These are phyloP conservation scores for Clusia tigrina DNA, from an alignment of 2,888 invertebrate genomes.

Conservation along the genomic window DNA sequence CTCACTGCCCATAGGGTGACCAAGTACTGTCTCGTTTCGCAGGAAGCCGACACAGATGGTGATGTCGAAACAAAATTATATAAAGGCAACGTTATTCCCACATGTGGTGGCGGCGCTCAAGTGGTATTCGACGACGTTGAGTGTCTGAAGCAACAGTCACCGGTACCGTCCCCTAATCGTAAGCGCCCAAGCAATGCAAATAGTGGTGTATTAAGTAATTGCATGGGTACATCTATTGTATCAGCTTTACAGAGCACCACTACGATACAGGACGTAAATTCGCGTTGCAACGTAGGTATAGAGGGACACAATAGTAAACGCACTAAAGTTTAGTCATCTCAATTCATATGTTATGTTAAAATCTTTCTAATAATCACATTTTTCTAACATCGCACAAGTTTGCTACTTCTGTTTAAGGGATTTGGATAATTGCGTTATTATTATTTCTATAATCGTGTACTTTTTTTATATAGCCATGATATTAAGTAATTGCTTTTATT, in stretches of 20 bases:
- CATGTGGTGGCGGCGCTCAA: conserved; percentile 93
- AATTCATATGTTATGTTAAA: too few relatives aligned
- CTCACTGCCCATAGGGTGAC: conserved; percentile 75
- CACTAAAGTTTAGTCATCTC: conserved; percentile 58
- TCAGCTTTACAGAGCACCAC: conserved; percentile 47
- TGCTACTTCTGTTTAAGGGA: too few relatives aligned
- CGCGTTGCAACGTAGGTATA: conserved; percentile 62
- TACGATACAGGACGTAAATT: conserved; percentile 55
- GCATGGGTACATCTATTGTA: conserved; percentile 33
- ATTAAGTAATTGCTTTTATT: too few relatives aligned
- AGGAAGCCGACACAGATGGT: conserved; percentile 90
- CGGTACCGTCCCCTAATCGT: conserved; percentile 67
- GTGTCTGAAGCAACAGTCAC: conserved; percentile 82
- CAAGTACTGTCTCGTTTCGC: conserved; percentile 92
- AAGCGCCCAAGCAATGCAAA: conserved; percentile 60
- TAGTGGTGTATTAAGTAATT: conserved; percentile 32
- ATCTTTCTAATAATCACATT: too few relatives aligned
- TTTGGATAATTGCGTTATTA: too few relatives aligned
- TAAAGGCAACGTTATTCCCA: conserved; percentile 94
- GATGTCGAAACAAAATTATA: conserved; percentile 92
- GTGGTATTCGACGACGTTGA: conserved; percentile 96
- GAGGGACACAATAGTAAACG: conserved; percentile 64
- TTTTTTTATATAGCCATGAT: too few relatives aligned
- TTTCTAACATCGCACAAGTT: too few relatives aligned
- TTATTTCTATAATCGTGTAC: too few relatives aligned